These are phyloP conservation scores for Trematocara nigrifrons DNA, from an alignment of 2,113 vertebrate species.

Conservation along the genomic window DNA sequence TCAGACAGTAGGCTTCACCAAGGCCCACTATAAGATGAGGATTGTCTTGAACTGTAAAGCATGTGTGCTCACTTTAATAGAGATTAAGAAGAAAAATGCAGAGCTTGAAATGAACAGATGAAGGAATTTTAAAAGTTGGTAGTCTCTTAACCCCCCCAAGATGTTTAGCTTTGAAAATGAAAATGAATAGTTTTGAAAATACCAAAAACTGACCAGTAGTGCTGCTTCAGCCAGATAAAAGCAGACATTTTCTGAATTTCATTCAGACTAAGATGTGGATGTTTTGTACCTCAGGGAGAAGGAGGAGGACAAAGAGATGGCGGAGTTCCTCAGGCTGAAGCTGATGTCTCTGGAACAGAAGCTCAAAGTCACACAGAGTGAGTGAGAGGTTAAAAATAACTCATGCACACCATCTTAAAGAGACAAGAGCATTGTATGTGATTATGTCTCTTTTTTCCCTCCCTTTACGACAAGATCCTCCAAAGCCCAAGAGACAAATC, in stretches of 20 bases:
- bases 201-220: neutral
- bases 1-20: neutral
- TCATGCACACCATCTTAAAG: neutral
- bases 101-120: neutral
- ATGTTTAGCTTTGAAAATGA: neutral
- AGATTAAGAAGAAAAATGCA: neutral
- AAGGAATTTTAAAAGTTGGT: neutral
- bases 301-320: constrained; percentile 98
- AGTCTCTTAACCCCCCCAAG: rapidly evolving
- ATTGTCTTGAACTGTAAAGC: neutral
- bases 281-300: constrained; percentile 76
- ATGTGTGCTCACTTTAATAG: rapidly evolving
- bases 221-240: neutral
- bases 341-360: constrained; percentile 88
- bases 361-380: constrained; percentile 80
- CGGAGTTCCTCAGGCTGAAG: constrained; percentile 91
- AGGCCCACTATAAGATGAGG: neutral
- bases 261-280: neutral
- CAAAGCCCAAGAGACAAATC: constrained; percentile 81
- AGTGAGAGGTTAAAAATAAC: constrained; percentile 48
- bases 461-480: constrained; percentile 68
- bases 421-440: neutral
- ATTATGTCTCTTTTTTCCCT: neutral
- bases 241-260: neutral
- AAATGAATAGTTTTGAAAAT: neutral